These are phyloP conservation scores for Amblyjoppa proteus DNA, from an alignment of 2,888 invertebrate genomes.

Conservation along the genomic window DNA sequence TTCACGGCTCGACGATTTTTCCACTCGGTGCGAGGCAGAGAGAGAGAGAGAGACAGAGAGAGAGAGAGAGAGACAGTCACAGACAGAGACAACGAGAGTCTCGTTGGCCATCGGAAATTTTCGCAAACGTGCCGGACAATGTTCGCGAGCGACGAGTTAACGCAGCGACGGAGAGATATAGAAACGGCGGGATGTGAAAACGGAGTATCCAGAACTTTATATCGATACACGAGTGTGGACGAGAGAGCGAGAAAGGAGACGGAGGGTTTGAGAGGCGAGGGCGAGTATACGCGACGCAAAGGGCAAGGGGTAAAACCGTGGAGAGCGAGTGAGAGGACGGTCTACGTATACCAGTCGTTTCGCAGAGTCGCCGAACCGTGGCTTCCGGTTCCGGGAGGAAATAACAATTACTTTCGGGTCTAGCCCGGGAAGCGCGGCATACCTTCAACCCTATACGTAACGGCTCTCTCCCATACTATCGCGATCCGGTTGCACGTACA, in stretches of 20 bases:
- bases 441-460: slow-evolving; percentile 45
- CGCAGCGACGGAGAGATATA: slow-evolving; percentile 27
- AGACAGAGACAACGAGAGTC: background rate
- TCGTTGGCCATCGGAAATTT: slow-evolving; percentile 1
- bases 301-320: slow-evolving; percentile 5
- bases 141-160: slow-evolving; percentile 43
- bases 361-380: slow-evolving; percentile 69
- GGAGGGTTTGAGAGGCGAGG: slow-evolving; percentile 4
- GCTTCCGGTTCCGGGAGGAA: slow-evolving; percentile 71
- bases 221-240: slow-evolving; percentile 64
- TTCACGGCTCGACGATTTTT: slow-evolving; percentile 41
- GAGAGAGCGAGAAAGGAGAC: background rate
- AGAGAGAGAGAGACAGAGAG: background rate
- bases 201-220: slow-evolving; percentile 48
- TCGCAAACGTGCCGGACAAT: slow-evolving; percentile 45
- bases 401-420: slow-evolving; percentile 72
- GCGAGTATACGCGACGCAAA: slow-evolving; percentile 49
- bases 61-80: background rate
- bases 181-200: slow-evolving; percentile 18
- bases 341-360: slow-evolving; percentile 63
- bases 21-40: slow-evolving; percentile 5
- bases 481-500: background rate
- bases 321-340: slow-evolving; percentile 38
- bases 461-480: background rate
- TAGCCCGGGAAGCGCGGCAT: slow-evolving; percentile 59